These are phyloP conservation scores for Madoqua kirkii DNA, from an alignment of 2,113 vertebrate genomes.

Conservation along the genomic window DNA sequence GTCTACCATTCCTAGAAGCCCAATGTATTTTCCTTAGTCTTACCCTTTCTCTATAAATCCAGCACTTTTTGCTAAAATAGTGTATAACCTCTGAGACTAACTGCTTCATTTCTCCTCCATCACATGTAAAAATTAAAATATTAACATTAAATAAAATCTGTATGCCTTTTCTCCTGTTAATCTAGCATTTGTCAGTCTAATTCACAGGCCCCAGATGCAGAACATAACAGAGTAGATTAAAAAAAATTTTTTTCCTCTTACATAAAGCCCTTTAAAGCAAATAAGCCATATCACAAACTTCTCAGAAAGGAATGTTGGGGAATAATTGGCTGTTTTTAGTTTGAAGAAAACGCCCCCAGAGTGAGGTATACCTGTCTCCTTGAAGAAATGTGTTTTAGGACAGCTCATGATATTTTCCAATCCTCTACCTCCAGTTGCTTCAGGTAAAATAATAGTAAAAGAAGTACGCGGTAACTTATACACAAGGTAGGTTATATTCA, in stretches of 20 bases:
- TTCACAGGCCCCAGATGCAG: not conserved
- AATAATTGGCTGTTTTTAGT: not conserved
- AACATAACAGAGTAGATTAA: not conserved
- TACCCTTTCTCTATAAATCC: not conserved
- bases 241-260: not conserved
- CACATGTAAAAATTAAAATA: not conserved
- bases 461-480: not conserved
- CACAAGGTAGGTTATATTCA: not conserved
- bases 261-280: not conserved
- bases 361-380: not conserved
- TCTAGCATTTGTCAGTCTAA: not conserved
- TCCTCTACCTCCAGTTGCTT: not conserved
- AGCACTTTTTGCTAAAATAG: not conserved
- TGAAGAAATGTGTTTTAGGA: constrained; percentile 10
- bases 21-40: not conserved
- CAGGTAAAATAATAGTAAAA: constrained; percentile 9
- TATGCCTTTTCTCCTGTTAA: not conserved
- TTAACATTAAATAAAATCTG: not conserved
- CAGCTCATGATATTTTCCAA: not conserved
- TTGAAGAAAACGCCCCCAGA: not conserved
- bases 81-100: not conserved
- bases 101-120: not conserved
- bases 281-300: not conserved
- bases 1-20: not conserved
- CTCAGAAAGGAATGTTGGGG: not conserved